These are phyloP conservation scores for Cybosia mesomella DNA, from an alignment of 2,888 invertebrate genomes.

Conservation along the genomic window DNA sequence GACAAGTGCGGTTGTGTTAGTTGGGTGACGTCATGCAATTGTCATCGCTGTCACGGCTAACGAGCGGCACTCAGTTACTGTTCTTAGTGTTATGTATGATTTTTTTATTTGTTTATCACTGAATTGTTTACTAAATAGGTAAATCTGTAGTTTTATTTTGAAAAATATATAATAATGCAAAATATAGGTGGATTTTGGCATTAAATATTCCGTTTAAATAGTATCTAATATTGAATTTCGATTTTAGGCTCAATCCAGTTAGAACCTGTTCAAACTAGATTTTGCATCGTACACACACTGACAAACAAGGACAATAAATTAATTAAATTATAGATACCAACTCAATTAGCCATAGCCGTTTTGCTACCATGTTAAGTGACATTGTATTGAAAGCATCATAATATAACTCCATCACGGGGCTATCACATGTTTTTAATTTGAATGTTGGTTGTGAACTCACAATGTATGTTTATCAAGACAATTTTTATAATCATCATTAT, in stretches of 20 bases:
- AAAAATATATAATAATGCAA: background rate
- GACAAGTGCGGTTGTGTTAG: slow-evolving; percentile 53
- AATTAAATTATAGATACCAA: slow-evolving; percentile 48
- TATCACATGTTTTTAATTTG: slow-evolving; percentile 34
- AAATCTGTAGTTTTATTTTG: slow-evolving; percentile 15
- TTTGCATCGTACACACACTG: slow-evolving; percentile 30
- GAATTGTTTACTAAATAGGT: slow-evolving; percentile 21
- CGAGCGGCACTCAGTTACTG: slow-evolving; percentile 74
- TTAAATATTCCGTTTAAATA: background rate
- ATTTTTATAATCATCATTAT: slow-evolving; percentile 13
- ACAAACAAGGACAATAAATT: slow-evolving; percentile 54
- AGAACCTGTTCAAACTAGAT: slow-evolving; percentile 39
- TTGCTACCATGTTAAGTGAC: slow-evolving; percentile 26
- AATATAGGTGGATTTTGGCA: background rate
- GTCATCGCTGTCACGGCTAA: slow-evolving; percentile 84
- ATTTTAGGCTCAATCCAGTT: slow-evolving; percentile 21
- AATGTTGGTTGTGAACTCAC: slow-evolving; percentile 17
- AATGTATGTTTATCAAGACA: slow-evolving; percentile 32
- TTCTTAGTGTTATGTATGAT: slow-evolving; percentile 54
- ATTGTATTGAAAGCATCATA: slow-evolving; percentile 21
- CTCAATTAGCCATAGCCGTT: slow-evolving; percentile 37
- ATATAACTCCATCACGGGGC: slow-evolving; percentile 27
- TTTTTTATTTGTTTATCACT: slow-evolving; percentile 48
- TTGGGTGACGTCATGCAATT: slow-evolving; percentile 82
- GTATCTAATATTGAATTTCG: slow-evolving; percentile 13